Conservation (phyloP, 2,113 vertebrate species). For the Vanacampus margaritifer region DNA sequence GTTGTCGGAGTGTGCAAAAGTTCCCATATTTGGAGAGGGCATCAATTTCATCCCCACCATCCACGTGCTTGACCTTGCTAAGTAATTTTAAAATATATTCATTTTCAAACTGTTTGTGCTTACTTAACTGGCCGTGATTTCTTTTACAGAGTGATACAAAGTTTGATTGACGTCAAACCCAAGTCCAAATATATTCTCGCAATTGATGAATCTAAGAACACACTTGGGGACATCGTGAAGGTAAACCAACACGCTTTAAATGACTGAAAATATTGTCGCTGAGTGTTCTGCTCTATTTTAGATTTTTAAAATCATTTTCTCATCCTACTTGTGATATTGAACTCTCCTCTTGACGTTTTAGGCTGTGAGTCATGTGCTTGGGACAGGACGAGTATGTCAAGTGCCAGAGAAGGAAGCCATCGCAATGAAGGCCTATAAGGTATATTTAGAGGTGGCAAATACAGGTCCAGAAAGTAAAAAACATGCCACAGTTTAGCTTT, state of each 20-base stretch:
- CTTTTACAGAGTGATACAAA: conserved; percentile 82
- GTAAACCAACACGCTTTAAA: conserved; percentile 54
- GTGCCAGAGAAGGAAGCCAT: conserved; percentile 75
- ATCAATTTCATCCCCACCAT: conserved; percentile 85
- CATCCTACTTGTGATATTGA: neutral
- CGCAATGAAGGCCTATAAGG: conserved; percentile 72
- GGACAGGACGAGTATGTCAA: conserved; percentile 78
- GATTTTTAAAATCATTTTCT: neutral
- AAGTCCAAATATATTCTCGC: conserved; percentile 81
- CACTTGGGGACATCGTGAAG: conserved; percentile 80
- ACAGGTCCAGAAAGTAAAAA: no score
- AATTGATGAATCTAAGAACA: conserved; percentile 79
- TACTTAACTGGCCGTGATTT: conserved; percentile 13
- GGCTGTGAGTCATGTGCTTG: conserved; percentile 80
- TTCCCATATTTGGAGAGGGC: conserved; percentile 83
- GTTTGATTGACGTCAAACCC: conserved; percentile 78
- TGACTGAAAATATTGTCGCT: no score
- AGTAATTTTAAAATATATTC: conserved; percentile 59
- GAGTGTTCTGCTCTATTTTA: neutral
- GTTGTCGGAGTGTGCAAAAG: conserved; percentile 74
- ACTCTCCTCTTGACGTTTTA: conserved; percentile 40
- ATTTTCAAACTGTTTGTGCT: neutral
- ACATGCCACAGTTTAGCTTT: no score
- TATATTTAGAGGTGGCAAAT: conserved; percentile 36
- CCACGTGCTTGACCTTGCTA: conserved; percentile 84